Base-by-base conservation (phyloP, 1,140 invertebrate genomes). In the Aphelinus atriplicis region DNA sequence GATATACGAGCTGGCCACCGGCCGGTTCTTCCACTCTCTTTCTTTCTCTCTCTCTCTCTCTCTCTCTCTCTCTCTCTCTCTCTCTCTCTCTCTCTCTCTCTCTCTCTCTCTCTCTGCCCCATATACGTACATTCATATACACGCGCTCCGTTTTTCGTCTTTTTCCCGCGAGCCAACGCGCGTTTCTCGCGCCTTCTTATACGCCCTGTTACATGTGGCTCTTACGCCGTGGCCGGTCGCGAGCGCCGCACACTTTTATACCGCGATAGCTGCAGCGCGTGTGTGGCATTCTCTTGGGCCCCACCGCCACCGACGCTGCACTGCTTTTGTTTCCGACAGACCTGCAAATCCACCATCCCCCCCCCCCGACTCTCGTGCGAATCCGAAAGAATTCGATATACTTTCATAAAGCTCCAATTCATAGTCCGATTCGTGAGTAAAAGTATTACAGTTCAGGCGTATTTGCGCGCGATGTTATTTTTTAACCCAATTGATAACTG, bases 1-100 rank as follows among this genome's bases (percentile, higher is more conserved):
- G 80, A 82, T 82, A 82, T 81, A 82, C 78, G 79, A 82, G 78
- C 26, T 26, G 26, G 26, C 26, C 26, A 26, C 26, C 26, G 26
- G 26, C 26, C 26, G 26, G 26, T 26, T 26, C 26, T 73, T 67
- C 60, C 58, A 56, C 50, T 56, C 6, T 57, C 10, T 48, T 46
- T 53, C 60, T 72, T 48, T 50, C 9, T 1, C 50, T 65, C 7
- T n/a, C 46, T 60, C n/a, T 26, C 4, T 60, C 58, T 45, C 53
- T 45, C 2, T 3, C 51, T 46, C 64, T 48, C 48, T 61, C 56
- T 55, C 64, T 53, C 55, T 26, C 63, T 47, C n/a, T 51, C 48
- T 62, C 46, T 50, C 51, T 67, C 50, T 66, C 45, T 71, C 2
- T 63, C 46, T 63, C 47, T 63, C 47, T 63, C 46, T 47, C 6